Conservation (phyloP, 2,888 invertebrate species). For the Trimorus sp. region DNA sequence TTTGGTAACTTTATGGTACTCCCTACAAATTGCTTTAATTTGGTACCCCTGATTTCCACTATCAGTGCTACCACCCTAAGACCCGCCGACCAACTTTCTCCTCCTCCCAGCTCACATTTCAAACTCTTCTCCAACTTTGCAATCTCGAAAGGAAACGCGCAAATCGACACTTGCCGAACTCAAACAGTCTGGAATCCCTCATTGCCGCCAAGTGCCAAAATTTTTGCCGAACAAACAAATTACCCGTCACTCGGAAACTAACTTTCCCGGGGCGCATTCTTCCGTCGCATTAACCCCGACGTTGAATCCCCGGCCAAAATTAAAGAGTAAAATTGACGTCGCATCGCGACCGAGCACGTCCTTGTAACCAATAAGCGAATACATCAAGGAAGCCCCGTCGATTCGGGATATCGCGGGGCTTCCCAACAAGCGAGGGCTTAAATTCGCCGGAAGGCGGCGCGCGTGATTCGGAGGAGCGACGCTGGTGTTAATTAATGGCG, state of each 20-base stretch:
- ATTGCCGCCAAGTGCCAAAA: not conserved
- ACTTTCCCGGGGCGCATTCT: not conserved
- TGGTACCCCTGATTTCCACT: no score
- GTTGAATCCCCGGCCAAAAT: no score
- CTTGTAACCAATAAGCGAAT: constrained; percentile 69
- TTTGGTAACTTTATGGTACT: no score
- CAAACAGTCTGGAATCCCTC: no score
- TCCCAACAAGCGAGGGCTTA: constrained; percentile 70
- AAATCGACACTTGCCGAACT: not conserved
- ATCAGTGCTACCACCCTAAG: no score
- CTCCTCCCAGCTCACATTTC: no score
- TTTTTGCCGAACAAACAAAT: not conserved
- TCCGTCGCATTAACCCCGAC: no score
- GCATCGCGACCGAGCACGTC: constrained; percentile 16
- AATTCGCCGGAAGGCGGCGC: constrained; percentile 66
- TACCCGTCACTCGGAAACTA: not conserved
- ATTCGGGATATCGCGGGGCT: constrained; percentile 73
- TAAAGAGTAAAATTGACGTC: no score
- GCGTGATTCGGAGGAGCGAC: constrained; percentile 47
- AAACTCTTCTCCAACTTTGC: not conserved
- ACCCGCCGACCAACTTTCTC: no score
- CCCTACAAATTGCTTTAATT: no score
- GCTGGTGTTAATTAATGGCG: constrained; percentile 57
- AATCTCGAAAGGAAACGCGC: not conserved
- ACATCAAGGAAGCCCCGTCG: constrained; percentile 73